Evolutionary conservation across 2,888 invertebrate species (phyloP).

Genomic region (Campoplex nolae): DNA sequence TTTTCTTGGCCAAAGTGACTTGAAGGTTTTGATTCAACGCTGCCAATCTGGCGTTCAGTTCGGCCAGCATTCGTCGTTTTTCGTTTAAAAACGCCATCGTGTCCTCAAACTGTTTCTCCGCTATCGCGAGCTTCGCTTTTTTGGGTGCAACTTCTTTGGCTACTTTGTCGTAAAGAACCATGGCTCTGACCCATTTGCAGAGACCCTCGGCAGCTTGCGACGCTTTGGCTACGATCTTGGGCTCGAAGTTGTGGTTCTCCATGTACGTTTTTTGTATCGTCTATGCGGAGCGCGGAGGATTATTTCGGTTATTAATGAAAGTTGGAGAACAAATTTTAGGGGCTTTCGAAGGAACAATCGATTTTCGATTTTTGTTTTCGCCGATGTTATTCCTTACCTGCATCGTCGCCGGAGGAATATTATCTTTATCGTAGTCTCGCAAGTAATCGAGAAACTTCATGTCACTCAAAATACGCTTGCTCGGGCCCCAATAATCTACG

Average conservation of each 20-base stretch:
- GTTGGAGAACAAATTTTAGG: no score
- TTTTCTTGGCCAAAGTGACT: conserved; percentile 89
- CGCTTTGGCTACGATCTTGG: conserved; percentile 93
- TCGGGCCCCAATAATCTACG: conserved; percentile 94
- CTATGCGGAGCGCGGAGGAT: conserved; percentile 43
- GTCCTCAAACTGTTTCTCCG: conserved; percentile 92
- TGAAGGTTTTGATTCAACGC: conserved; percentile 89
- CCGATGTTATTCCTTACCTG: conserved; percentile 85
- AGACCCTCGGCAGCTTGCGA: conserved; percentile 97
- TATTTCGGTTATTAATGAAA: no score
- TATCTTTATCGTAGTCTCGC: conserved; percentile 94
- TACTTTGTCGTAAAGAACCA: conserved; percentile 95
- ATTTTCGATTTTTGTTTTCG: no score
- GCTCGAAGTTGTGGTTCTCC: conserved; percentile 91
- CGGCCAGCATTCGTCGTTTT: conserved; percentile 92
- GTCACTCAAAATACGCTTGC: conserved; percentile 92
- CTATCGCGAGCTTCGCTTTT: conserved; percentile 91
- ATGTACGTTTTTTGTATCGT: conserved; percentile 77
- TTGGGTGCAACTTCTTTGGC: conserved; percentile 94
- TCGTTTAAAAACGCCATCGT: conserved; percentile 94
- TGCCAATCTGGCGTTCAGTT: conserved; percentile 91
- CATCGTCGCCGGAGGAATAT: conserved; percentile 91
- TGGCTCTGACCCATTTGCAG: conserved; percentile 95
- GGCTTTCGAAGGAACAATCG: no score
- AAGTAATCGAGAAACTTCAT: conserved; percentile 91